Conservation (phyloP, 1,140 invertebrate species). For the Ctenoplectra terminalis region DNA sequence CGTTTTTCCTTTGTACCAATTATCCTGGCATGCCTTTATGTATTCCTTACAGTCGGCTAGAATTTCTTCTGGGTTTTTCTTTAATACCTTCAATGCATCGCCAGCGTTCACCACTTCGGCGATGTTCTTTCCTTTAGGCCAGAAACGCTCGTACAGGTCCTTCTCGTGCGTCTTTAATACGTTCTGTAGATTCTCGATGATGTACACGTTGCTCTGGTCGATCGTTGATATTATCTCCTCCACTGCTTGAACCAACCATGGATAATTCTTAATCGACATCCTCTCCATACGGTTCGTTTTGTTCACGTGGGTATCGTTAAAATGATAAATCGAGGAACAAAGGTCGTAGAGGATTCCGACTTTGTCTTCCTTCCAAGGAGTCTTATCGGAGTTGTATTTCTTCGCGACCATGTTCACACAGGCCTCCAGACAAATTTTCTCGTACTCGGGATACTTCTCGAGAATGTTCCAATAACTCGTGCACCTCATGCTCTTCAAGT, state of each 20-base stretch:
- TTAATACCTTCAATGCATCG: conserved; percentile 51
- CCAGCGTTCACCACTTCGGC: neutral
- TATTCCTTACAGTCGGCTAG: conserved; percentile 67
- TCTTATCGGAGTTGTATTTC: neutral
- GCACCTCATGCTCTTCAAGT: neutral
- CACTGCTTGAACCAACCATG: conserved; percentile 57
- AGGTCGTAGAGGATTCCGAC: neutral
- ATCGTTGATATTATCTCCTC: neutral
- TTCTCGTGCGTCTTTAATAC: conserved; percentile 51
- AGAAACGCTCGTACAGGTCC: conserved; percentile 34
- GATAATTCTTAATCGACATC: conserved; percentile 64
- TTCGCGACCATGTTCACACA: neutral
- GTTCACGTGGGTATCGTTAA: conserved; percentile 54
- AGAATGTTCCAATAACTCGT: conserved; percentile 50
- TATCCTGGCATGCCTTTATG: conserved; percentile 32
- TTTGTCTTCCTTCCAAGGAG: neutral
- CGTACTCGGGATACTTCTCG: conserved; percentile 53
- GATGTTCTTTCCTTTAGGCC: neutral
- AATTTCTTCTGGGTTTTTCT: conserved; percentile 57
- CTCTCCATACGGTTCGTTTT: neutral
- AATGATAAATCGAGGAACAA: conserved; percentile 58
- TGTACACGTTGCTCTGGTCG: accelerated
- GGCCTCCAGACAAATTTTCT: conserved; percentile 63
- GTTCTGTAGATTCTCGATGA: accelerated
- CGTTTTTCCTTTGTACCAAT: neutral